Percentiles rank a stretch among this genome's conserved stretches.
Evolutionary conservation across 2,113 vertebrate genomes (phyloP).

Genomic region (Jaculus jaculus): DNA sequence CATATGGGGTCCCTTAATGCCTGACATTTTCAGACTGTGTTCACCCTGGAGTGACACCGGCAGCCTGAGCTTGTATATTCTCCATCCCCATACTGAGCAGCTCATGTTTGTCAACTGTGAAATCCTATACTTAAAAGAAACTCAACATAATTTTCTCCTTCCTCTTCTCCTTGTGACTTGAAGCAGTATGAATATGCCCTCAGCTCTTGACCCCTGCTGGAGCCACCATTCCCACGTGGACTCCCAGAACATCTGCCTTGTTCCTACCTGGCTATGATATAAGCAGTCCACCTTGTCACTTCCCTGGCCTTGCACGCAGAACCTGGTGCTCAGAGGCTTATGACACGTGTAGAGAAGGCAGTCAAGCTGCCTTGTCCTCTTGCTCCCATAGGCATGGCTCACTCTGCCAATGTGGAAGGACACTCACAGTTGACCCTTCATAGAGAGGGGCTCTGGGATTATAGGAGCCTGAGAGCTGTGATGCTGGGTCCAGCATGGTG

Average conservation of each 20-base stretch:
- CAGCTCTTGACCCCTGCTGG: background rate
- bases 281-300: background rate
- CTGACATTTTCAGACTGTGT: background rate
- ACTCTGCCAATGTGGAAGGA: background rate
- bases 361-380: background rate
- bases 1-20: background rate
- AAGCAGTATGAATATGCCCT: fast-evolving
- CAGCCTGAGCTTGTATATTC: background rate
- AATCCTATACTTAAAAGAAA: background rate
- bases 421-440: background rate
- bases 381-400: fast-evolving
- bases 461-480: background rate
- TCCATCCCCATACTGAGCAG: fast-evolving
- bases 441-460: too few relatives aligned
- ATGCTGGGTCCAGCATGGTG: background rate
- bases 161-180: background rate
- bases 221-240: background rate
- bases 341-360: too few relatives aligned
- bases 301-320: too few relatives aligned
- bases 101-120: background rate
- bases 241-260: fast-evolving
- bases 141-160: background rate
- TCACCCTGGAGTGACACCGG: background rate
- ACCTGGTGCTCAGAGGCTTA: background rate
- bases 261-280: background rate